Base-by-base conservation (phyloP, 2,797 vertebrate genomes). In the Muscicapa comitata region DNA sequence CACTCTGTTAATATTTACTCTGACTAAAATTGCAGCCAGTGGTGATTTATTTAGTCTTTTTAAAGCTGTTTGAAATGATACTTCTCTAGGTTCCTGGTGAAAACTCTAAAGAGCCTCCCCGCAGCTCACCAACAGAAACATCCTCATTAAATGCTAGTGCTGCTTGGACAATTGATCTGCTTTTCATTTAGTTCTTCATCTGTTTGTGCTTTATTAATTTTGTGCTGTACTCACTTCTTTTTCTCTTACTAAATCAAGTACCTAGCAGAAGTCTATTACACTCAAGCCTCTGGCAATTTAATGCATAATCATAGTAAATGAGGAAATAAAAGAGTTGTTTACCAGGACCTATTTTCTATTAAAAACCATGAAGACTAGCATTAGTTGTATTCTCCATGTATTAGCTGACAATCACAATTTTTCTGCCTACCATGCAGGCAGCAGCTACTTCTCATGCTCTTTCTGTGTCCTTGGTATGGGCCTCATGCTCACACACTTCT, bases 181-280 rank as follows among this genome's bases (percentile, higher is more conserved):
- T 74, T 95, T 90, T 94, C 63, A 79, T 73, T 88, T 75, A 74
- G 73, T n/a, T 84, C 47, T 61, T 96, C 62, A 43, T 90, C 70
- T 78, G 51, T 66, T 92, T 73, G 47, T 59, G 58, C 70, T 93
- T 88, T 93, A 86, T 78, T 86, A 62, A 84, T 83, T 93, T 86
- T 53, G 51, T 75, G 43, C 67, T 81, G 62, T 62, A 47, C 29
- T 86, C 35, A 43, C 31, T 51, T 88, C 50, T 73, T 75, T 86
- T 54, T 8, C 24, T 78, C 57, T 54, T 67, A 71, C 54, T 76
- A 82, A 73, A 81, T 90, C 66, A 88, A 81, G 45, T 20, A 61
- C 58, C 35, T 58, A 54, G 40, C 1, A 0, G 54, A 90, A 75
- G 25, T 51, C 28, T 81, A 16, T 68, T 80, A 65, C 7, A 25